A percentile compares a stretch with the other conserved stretches of the same genome.
phyloP scores from a whole-genome alignment of 2,888 invertebrate genomes.

The Macaria notata region DNA sequence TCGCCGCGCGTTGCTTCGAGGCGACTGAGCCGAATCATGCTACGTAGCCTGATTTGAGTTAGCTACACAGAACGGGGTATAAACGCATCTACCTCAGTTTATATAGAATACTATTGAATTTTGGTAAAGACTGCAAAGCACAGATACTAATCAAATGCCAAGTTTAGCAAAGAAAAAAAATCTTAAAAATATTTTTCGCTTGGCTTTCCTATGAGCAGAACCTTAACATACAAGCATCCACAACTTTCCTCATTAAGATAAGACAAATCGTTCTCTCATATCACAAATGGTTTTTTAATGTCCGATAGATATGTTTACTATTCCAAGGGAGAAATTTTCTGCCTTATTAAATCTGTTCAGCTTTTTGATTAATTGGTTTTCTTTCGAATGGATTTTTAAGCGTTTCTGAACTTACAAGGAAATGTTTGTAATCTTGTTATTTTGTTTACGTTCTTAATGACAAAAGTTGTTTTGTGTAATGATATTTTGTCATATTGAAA shows the following conservation, averaged over 20 bases:
- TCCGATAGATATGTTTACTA: slow-evolving; percentile 48
- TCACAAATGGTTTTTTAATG: slow-evolving; percentile 74
- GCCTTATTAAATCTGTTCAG: slow-evolving; percentile 16
- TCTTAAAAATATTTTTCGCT: not conserved
- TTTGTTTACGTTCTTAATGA: not conserved
- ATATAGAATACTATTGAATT: too few relatives aligned
- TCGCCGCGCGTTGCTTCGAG: too few relatives aligned
- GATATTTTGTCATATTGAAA: too few relatives aligned
- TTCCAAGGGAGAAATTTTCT: slow-evolving; percentile 16
- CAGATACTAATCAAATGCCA: too few relatives aligned
- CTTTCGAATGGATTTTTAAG: slow-evolving; percentile 21
- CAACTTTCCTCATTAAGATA: slow-evolving; percentile 70
- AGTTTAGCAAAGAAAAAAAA: too few relatives aligned
- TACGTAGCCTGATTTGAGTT: too few relatives aligned
- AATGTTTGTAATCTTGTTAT: slow-evolving; percentile 3
- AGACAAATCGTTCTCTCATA: slow-evolving; percentile 60
- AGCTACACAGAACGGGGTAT: too few relatives aligned
- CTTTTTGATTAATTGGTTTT: slow-evolving; percentile 19
- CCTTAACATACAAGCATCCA: slow-evolving; percentile 19
- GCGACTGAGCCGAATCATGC: too few relatives aligned
- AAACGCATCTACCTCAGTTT: too few relatives aligned
- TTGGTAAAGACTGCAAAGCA: too few relatives aligned
- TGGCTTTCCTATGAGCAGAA: not conserved
- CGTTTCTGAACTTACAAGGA: slow-evolving; percentile 1
- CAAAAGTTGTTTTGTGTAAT: not conserved